Conservation (phyloP, 2,888 invertebrate genomes). For the Drosophila sordidula region DNA sequence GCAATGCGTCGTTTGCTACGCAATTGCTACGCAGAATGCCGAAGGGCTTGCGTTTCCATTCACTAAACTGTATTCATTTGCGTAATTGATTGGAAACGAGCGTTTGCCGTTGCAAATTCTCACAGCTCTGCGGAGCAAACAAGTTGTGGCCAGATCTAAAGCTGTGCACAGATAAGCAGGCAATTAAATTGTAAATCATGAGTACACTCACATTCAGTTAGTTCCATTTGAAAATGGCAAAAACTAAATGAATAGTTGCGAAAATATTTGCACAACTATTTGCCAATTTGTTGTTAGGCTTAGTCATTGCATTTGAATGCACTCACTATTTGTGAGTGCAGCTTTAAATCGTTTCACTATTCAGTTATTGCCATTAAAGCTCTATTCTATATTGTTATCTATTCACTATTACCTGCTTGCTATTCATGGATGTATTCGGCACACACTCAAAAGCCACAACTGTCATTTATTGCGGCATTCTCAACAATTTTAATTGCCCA, state of each 20-base stretch:
- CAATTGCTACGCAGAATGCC: slow-evolving; percentile 12
- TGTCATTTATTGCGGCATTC: too few species aligned
- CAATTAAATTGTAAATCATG: background rate
- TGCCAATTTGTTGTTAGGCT: background rate
- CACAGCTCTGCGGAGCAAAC: background rate
- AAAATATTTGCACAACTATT: background rate
- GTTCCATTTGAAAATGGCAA: background rate
- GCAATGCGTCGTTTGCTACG: slow-evolving; percentile 20
- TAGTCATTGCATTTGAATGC: background rate
- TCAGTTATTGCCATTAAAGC: too few species aligned
- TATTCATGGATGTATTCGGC: too few species aligned
- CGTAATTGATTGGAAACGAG: background rate
- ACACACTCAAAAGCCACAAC: too few species aligned
- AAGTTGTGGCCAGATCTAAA: background rate
- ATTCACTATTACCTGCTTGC: too few species aligned
- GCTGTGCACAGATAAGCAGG: background rate
- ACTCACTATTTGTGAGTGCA: too few species aligned
- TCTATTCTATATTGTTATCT: too few species aligned
- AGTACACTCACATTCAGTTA: background rate
- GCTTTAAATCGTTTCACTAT: too few species aligned
- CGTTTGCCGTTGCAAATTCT: too few species aligned
- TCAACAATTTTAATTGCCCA: background rate
- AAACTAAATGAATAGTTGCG: background rate
- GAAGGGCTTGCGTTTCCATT: slow-evolving; percentile 6
- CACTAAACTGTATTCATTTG: slow-evolving; percentile 17